phyloP scores from a whole-genome alignment of 2,797 vertebrate species.

The Setipinna tenuifilis region DNA sequence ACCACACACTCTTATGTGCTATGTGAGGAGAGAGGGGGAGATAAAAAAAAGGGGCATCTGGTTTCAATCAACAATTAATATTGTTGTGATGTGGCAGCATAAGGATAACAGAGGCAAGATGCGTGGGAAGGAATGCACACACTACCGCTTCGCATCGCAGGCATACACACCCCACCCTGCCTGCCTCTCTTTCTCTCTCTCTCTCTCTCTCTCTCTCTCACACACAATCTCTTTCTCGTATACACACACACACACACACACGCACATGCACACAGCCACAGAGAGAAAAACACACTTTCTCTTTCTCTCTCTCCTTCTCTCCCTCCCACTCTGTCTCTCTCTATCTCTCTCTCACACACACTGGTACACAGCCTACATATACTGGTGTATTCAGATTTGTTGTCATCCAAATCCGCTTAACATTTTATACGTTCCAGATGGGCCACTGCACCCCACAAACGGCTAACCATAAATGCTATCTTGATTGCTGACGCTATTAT shows the following conservation, averaged over 20 bases:
- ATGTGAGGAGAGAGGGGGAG: slow-evolving; percentile 55
- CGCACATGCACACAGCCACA: neutral
- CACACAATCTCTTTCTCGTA: no score
- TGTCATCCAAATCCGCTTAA: slow-evolving; percentile 51
- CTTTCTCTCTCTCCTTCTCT: no score
- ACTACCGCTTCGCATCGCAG: slow-evolving; percentile 51
- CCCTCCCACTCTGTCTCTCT: neutral
- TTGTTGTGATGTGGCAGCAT: slow-evolving; percentile 78
- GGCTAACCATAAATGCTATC: slow-evolving; percentile 29
- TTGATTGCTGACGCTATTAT: slow-evolving; percentile 45
- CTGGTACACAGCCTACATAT: slow-evolving; percentile 36
- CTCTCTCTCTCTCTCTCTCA: neutral
- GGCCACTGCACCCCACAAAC: slow-evolving; percentile 27
- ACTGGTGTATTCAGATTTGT: slow-evolving; percentile 12
- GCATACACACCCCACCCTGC: slow-evolving; percentile 28
- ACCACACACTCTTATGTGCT: slow-evolving; percentile 60
- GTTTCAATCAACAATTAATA: slow-evolving; percentile 77
- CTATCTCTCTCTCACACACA: slow-evolving; percentile 4
- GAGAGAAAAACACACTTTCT: neutral
- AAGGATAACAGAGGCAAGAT: slow-evolving; percentile 65
- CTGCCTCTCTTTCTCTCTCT: neutral
- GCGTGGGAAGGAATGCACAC: slow-evolving; percentile 56
- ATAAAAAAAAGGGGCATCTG: slow-evolving; percentile 67
- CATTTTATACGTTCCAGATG: slow-evolving; percentile 46
- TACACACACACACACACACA: neutral